phyloP scores from a whole-genome alignment of 2,888 invertebrate species.

The Proisotoma minuta region DNA sequence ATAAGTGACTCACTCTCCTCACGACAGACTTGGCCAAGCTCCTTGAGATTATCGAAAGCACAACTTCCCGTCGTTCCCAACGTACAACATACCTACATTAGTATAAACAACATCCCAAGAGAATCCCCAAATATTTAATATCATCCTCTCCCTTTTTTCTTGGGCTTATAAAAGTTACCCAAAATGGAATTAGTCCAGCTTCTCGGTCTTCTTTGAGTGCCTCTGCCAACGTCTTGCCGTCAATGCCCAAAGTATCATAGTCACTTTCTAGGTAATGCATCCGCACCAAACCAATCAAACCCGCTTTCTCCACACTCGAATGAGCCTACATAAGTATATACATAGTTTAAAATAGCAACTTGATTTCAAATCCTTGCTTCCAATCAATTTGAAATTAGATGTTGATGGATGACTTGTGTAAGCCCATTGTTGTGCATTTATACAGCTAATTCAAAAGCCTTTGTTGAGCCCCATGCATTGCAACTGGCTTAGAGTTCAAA shows the following conservation, averaged over 20 bases:
- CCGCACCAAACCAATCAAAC: constrained; percentile 84
- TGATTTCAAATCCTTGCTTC: too few species aligned
- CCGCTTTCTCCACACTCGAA: constrained; percentile 93
- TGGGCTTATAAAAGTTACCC: constrained; percentile 61
- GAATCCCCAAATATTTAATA: constrained; percentile 7
- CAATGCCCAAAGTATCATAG: constrained; percentile 68
- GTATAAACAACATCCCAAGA: constrained; percentile 23
- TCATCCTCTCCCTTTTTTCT: background rate
- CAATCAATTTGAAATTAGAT: too few species aligned
- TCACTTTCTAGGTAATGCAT: constrained; percentile 90
- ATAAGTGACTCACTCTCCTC: constrained; percentile 46
- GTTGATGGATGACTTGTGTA: too few species aligned
- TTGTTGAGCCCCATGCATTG: too few species aligned
- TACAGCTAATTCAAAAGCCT: too few species aligned
- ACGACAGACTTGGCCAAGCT: constrained; percentile 61
- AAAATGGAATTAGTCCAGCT: constrained; percentile 83
- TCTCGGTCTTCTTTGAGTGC: constrained; percentile 75
- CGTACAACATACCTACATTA: constrained; percentile 79
- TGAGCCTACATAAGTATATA: constrained; percentile 62
- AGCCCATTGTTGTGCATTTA: too few species aligned
- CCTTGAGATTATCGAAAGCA: constrained; percentile 84
- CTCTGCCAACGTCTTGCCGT: constrained; percentile 71
- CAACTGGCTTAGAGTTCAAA: too few species aligned
- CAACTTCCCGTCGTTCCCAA: constrained; percentile 96
- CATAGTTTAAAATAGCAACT: background rate